Percentiles rank a stretch among this genome's conserved stretches.
phyloP scores from a whole-genome alignment of 1,140 invertebrate genomes.

The Rhizoglyphus robini region DNA sequence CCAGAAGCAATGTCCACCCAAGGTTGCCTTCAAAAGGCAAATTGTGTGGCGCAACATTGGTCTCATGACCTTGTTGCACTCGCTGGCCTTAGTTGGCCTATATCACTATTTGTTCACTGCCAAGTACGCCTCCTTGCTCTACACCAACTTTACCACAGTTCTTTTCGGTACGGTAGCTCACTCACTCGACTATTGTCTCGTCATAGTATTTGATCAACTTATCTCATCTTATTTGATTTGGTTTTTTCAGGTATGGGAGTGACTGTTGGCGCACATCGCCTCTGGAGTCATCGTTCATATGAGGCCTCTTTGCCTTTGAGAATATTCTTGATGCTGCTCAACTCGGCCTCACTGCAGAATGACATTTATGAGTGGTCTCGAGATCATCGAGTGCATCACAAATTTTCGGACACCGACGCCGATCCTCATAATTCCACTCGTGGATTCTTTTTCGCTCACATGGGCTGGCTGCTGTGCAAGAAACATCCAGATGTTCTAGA shows the following conservation, averaged over 20 bases:
- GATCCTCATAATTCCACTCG: conserved; percentile 87
- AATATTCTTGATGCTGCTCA: conserved; percentile 35
- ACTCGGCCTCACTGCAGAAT: conserved; percentile 52
- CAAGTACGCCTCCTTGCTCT: not conserved
- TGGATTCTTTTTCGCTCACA: conserved; percentile 90
- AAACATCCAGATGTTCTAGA: conserved; percentile 67
- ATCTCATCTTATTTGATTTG: too few species aligned
- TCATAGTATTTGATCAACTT: too few species aligned
- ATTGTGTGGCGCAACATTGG: conserved; percentile 88
- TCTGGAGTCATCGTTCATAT: conserved; percentile 23
- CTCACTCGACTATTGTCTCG: too few species aligned
- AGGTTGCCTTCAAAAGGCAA: too few species aligned
- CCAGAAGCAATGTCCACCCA: too few species aligned
- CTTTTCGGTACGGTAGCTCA: not conserved
- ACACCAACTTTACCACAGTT: not conserved
- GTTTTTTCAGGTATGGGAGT: conserved; percentile 20
- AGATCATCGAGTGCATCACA: conserved; percentile 90
- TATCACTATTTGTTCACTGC: not conserved
- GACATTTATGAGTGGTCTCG: conserved; percentile 77
- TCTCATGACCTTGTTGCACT: conserved; percentile 64
- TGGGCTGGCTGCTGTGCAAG: conserved; percentile 79
- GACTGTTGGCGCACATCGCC: conserved; percentile 20
- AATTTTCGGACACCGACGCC: conserved; percentile 85
- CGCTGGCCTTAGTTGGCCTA: conserved; percentile 31
- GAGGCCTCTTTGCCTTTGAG: conserved; percentile 17